A percentile compares a stretch with the other conserved stretches of the same genome.
Conservation (phyloP, 2,888 invertebrate genomes). For the Barypeithes pellucidus region DNA sequence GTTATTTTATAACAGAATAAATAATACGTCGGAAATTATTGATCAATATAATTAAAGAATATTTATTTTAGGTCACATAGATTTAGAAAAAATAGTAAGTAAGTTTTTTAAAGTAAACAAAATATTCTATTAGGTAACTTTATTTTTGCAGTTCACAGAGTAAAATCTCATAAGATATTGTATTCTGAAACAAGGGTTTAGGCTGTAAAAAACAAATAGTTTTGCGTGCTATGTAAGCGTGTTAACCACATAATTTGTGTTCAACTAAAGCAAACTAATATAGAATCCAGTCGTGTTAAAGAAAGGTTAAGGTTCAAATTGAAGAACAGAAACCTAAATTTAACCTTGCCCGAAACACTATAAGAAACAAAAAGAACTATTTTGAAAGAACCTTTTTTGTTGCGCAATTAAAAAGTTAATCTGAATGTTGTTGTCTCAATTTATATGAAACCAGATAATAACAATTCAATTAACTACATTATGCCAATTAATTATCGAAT, state of each 20-base stretch:
- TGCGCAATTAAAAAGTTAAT: too few species aligned
- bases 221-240: slow-evolving; percentile 5
- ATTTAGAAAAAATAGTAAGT: too few species aligned
- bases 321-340: background rate
- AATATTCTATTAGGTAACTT: too few species aligned
- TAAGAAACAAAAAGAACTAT: background rate
- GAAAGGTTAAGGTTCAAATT: slow-evolving; percentile 15
- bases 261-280: background rate
- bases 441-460: too few species aligned
- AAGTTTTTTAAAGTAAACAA: too few species aligned
- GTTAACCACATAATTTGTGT: background rate
- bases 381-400: background rate
- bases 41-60: too few species aligned
- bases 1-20: too few species aligned
- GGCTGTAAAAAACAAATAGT: background rate
- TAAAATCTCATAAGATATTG: background rate
- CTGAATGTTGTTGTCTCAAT: too few species aligned
- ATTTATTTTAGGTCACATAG: too few species aligned
- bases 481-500: too few species aligned
- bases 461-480: too few species aligned
- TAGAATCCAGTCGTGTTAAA: background rate
- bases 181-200: background rate
- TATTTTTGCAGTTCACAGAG: background rate
- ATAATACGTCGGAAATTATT: too few species aligned
- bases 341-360: background rate